Conservation (phyloP, 2,113 vertebrate genomes). For the Mixornis gularis region DNA sequence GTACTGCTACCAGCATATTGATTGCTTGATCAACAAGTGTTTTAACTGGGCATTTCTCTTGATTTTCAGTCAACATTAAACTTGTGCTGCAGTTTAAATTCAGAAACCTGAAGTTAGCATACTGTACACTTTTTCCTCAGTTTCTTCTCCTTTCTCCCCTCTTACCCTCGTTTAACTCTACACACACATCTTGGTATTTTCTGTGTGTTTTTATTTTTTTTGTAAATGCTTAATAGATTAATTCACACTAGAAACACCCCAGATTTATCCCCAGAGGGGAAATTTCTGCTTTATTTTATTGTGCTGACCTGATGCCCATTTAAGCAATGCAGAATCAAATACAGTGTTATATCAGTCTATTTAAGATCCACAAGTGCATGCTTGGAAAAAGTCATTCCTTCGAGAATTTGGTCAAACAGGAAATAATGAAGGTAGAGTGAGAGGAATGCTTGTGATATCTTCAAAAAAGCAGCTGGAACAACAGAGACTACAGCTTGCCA, state of each 20-base stretch:
- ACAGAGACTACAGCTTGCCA: background rate
- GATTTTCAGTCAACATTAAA: background rate
- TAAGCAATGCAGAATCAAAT: background rate
- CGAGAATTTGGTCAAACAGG: background rate
- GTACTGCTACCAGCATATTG: background rate
- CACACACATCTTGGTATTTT: rapidly evolving
- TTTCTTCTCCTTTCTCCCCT: background rate
- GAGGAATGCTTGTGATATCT: background rate
- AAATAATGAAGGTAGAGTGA: background rate
- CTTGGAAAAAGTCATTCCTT: background rate
- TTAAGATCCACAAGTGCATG: background rate
- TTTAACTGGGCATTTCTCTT: background rate
- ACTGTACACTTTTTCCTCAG: background rate
- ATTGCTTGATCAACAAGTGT: background rate
- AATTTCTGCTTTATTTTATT: background rate
- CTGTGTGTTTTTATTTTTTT: no score
- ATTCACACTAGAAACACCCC: background rate
- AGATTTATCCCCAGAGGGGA: background rate
- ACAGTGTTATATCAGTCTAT: background rate
- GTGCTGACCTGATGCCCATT: background rate
- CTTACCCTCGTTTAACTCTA: background rate
- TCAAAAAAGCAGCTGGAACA: background rate
- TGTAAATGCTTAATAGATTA: background rate
- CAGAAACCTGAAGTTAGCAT: background rate
- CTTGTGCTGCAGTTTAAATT: background rate